phyloP scores from a whole-genome alignment of 92 coral and sea anemone species.

The Galaxea fascicularis region DNA sequence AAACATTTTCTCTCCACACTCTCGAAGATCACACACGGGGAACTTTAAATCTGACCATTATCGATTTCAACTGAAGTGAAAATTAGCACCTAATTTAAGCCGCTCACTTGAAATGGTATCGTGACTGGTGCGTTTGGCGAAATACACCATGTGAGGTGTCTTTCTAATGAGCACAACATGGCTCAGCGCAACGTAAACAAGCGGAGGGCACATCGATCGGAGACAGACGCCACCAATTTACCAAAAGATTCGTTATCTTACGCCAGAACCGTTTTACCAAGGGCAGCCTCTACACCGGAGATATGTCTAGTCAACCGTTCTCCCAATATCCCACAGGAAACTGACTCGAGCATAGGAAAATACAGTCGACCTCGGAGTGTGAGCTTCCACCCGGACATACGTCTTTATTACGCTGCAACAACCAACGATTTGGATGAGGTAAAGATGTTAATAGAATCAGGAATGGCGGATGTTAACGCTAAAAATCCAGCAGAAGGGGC shows the following conservation, averaged over 20 bases:
- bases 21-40: neutral
- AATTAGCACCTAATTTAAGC: neutral
- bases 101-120: slow-evolving; percentile 2
- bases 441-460: slow-evolving; percentile 70
- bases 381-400: slow-evolving; percentile 85
- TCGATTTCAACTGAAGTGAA: slow-evolving; percentile 5
- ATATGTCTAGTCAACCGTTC: slow-evolving; percentile 13
- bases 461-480: slow-evolving; percentile 88
- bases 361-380: slow-evolving; percentile 87
- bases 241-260: slow-evolving; percentile 9
- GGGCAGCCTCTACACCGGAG: slow-evolving; percentile 53
- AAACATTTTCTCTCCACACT: slow-evolving; percentile 12
- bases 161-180: neutral
- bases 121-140: neutral
- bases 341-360: slow-evolving; percentile 48
- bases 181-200: slow-evolving; percentile 12
- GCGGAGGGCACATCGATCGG: slow-evolving; percentile 27
- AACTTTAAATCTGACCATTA: neutral
- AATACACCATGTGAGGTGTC: neutral
- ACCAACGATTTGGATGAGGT: slow-evolving; percentile 83
- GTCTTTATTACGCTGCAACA: slow-evolving; percentile 87
- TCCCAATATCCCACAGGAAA: slow-evolving; percentile 4
- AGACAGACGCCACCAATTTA: neutral
- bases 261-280: slow-evolving; percentile 29
- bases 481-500: slow-evolving; percentile 91